Evolutionary conservation across 1,140 invertebrate species (phyloP).

Genomic region (Harlomillsia oculata): DNA sequence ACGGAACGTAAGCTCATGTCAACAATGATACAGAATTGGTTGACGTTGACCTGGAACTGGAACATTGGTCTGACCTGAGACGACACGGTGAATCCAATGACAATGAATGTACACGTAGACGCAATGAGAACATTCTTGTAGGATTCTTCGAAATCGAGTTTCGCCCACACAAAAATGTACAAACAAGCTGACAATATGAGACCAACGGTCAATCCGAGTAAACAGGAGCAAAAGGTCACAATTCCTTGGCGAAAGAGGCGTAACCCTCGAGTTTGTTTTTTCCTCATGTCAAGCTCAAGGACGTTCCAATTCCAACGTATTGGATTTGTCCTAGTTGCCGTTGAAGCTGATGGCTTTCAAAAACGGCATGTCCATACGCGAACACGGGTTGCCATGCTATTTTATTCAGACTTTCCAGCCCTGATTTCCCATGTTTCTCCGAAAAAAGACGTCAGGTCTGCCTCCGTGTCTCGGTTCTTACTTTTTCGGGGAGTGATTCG

Average conservation of each 20-base stretch:
- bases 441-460: no score
- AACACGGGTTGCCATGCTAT: no score
- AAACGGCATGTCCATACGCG: no score
- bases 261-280: not conserved
- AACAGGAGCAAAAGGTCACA: not conserved
- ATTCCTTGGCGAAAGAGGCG: not conserved
- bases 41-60: constrained; percentile 22
- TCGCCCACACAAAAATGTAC: constrained; percentile 21
- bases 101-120: constrained; percentile 11
- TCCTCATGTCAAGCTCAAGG: no score
- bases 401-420: no score
- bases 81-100: constrained; percentile 26
- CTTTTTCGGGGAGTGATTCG: no score
- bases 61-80: constrained; percentile 25
- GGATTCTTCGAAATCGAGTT: constrained; percentile 16
- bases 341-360: no score
- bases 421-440: no score
- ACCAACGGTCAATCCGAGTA: constrained; percentile 21
- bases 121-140: constrained; percentile 11
- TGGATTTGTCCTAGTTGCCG: no score
- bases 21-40: not conserved
- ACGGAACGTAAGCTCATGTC: no score
- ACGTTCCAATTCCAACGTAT: no score
- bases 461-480: no score
- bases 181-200: constrained; percentile 12